A percentile compares a stretch with the other conserved stretches of the same genome.
Evolutionary conservation across 2,888 invertebrate genomes (phyloP).

Genomic region (Pandemis corylana): DNA sequence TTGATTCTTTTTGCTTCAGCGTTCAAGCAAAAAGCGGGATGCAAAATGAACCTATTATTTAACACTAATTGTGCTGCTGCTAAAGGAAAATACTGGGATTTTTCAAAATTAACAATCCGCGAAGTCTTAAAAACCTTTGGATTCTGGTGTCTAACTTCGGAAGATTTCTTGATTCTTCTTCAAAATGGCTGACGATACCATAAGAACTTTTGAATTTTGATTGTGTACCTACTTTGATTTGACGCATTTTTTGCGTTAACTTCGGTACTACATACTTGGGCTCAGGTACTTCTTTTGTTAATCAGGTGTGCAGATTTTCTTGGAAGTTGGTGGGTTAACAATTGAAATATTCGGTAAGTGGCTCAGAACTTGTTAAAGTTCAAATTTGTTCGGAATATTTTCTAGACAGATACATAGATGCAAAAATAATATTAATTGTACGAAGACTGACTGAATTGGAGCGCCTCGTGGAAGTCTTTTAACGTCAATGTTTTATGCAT

Average conservation of each 20-base stretch:
- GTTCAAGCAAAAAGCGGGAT: constrained; percentile 24
- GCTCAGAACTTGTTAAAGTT: not conserved
- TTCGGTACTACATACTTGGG: not conserved
- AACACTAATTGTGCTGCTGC: not conserved
- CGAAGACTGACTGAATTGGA: not conserved
- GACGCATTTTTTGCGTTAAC: not conserved
- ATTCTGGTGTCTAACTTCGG: not conserved
- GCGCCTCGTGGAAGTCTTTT: not conserved
- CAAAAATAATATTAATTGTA: no score
- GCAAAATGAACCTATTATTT: constrained; percentile 11
- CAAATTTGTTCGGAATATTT: not conserved
- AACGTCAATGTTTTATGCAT: not conserved
- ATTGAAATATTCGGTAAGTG: not conserved
- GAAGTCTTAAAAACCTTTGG: not conserved
- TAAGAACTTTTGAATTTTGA: not conserved
- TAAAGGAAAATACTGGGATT: not conserved
- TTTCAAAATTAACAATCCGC: not conserved
- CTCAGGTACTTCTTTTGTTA: constrained; percentile 2
- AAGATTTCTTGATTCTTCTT: not conserved
- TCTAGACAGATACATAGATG: not conserved
- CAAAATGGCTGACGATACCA: not conserved
- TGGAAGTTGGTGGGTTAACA: not conserved
- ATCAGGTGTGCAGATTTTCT: constrained; percentile 10
- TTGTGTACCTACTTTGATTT: not conserved
- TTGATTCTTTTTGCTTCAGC: constrained; percentile 29